Conservation (phyloP, 2,888 invertebrate species). For the Petrolisthes manimaculis region DNA sequence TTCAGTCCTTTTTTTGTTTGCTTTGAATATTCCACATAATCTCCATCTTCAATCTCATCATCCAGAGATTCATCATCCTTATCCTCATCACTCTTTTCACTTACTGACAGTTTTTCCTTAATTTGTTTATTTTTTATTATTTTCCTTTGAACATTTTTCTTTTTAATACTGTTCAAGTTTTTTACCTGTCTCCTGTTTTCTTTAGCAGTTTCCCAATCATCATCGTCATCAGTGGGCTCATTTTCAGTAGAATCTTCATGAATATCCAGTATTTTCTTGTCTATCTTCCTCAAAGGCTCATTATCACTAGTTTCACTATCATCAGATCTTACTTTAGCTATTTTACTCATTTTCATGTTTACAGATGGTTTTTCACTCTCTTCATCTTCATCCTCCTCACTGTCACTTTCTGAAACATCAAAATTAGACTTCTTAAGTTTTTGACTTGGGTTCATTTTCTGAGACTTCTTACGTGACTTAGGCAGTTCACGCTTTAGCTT, state of each 20-base stretch:
- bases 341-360: slow-evolving; percentile 25
- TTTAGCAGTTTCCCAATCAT: slow-evolving; percentile 38
- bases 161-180: slow-evolving; percentile 19
- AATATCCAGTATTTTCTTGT: slow-evolving; percentile 18
- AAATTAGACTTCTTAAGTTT: slow-evolving; percentile 4
- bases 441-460: not conserved
- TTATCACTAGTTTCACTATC: slow-evolving; percentile 50
- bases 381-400: slow-evolving; percentile 31
- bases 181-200: slow-evolving; percentile 16
- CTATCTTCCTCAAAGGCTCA: slow-evolving; percentile 36
- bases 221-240: slow-evolving; percentile 45
- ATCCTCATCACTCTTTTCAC: slow-evolving; percentile 45
- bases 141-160: not conserved
- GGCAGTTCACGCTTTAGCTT: slow-evolving; percentile 41
- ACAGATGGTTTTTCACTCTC: slow-evolving; percentile 29
- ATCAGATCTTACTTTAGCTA: slow-evolving; percentile 46
- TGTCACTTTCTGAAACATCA: slow-evolving; percentile 28
- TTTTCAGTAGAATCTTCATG: slow-evolving; percentile 50
- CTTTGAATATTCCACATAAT: slow-evolving; percentile 33
- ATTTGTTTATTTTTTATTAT: slow-evolving; percentile 28
- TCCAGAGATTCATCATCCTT: slow-evolving; percentile 43
- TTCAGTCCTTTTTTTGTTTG: slow-evolving; percentile 14
- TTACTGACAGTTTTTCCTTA: slow-evolving; percentile 9
- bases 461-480: slow-evolving; percentile 39
- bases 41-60: slow-evolving; percentile 38